A percentile compares a stretch with the other conserved stretches of the same genome.
Conservation (phyloP, 1,140 invertebrate species). For the Drosophila miranda region DNA sequence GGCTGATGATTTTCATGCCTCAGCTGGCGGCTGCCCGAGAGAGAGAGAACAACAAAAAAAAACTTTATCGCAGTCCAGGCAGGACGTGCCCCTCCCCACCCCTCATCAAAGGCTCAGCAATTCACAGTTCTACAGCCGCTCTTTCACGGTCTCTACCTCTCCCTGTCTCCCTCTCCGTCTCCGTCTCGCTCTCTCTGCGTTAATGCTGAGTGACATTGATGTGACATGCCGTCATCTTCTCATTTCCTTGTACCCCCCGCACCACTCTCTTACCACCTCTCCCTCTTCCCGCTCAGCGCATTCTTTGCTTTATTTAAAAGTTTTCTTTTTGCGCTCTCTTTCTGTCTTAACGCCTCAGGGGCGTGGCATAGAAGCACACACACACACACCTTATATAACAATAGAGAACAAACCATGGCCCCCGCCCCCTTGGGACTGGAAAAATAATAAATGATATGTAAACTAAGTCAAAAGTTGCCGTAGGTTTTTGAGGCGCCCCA, state of each 20-base stretch:
- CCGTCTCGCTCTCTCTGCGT: slow-evolving; percentile 7
- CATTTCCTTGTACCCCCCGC: neutral
- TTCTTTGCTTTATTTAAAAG: slow-evolving; percentile 74
- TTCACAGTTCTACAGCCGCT: too few relatives aligned
- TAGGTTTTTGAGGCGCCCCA: slow-evolving; percentile 30
- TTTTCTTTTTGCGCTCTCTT: slow-evolving; percentile 36
- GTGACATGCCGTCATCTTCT: slow-evolving; percentile 75
- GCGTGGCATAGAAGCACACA: slow-evolving; percentile 46
- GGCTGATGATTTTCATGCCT: slow-evolving; percentile 66
- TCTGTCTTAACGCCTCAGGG: slow-evolving; percentile 63
- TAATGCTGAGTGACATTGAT: slow-evolving; percentile 80
- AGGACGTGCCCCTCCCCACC: slow-evolving; percentile 48
- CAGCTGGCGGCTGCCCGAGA: slow-evolving; percentile 27
- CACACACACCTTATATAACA: slow-evolving; percentile 30
- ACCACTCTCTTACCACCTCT: neutral
- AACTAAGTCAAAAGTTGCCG: slow-evolving; percentile 73
- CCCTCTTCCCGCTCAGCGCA: slow-evolving; percentile 21
- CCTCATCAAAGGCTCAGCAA: neutral
- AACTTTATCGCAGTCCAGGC: slow-evolving; percentile 67
- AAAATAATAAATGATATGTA: slow-evolving; percentile 79
- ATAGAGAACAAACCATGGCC: slow-evolving; percentile 27
- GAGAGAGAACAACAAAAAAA: slow-evolving; percentile 37
- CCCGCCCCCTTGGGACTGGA: slow-evolving; percentile 24
- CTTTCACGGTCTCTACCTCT: too few relatives aligned
- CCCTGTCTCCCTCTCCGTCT: neutral